A percentile compares a stretch with the other conserved stretches of the same genome.
Evolutionary conservation across 2,113 vertebrate genomes (phyloP).

Genomic region (Mirza zaza): DNA sequence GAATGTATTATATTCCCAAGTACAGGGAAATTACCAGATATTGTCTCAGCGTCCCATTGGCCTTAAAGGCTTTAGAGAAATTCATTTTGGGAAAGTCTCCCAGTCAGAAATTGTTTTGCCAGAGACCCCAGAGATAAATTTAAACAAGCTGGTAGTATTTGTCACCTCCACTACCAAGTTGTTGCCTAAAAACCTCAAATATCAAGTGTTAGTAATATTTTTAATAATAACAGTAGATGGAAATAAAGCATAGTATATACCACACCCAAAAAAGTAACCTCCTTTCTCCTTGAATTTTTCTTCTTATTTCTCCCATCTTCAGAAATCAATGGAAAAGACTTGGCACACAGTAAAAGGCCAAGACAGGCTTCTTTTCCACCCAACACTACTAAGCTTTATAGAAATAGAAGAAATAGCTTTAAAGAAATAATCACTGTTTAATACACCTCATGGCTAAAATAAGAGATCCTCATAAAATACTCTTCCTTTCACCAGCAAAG

Average conservation of each 20-base stretch:
- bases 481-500: not conserved
- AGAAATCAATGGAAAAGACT: not conserved
- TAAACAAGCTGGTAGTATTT: not conserved
- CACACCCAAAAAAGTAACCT: not conserved
- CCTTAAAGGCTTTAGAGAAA: not conserved
- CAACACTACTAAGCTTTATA: not conserved
- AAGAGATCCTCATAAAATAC: not conserved
- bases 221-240: not conserved
- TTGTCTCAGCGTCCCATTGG: not conserved
- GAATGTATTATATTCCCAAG: fast-evolving
- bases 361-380: not conserved
- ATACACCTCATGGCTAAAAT: not conserved
- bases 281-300: not conserved
- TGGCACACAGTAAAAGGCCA: not conserved
- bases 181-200: not conserved
- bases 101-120: not conserved
- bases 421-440: not conserved
- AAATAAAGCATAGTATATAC: not conserved
- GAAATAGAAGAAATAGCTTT: too few species aligned
- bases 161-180: not conserved
- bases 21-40: not conserved
- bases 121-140: not conserved
- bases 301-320: not conserved
- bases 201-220: not conserved
- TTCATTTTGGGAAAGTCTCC: not conserved